Percentiles rank a stretch among this genome's conserved stretches.
Evolutionary conservation across 2,113 vertebrate genomes (phyloP).

Genomic region (Paratilapia polleni): DNA sequence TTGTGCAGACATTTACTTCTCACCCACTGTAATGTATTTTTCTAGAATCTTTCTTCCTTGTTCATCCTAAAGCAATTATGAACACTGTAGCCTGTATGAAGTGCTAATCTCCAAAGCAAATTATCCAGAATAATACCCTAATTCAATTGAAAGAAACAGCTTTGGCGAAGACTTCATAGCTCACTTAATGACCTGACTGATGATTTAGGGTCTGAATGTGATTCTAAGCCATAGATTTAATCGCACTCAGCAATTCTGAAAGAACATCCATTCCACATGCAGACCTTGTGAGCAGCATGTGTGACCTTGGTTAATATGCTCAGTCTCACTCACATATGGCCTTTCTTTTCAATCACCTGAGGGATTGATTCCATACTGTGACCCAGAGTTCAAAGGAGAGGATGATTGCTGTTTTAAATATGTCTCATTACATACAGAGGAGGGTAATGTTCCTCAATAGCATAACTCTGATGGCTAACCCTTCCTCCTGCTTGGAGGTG

Average conservation of each 20-base stretch:
- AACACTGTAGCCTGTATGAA: conserved; percentile 43
- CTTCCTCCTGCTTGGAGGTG: conserved; percentile 42
- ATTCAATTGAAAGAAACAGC: conserved; percentile 74
- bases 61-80: conserved; percentile 60
- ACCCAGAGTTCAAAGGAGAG: conserved; percentile 70
- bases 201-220: conserved; percentile 73
- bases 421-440: conserved; percentile 76
- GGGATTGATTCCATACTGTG: conserved; percentile 71
- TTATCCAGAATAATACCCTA: conserved; percentile 74
- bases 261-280: conserved; percentile 60
- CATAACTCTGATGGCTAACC: conserved; percentile 47
- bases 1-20: conserved; percentile 16
- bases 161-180: conserved; percentile 45
- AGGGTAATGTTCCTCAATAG: conserved; percentile 65
- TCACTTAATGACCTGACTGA: conserved; percentile 68
- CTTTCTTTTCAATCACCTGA: conserved; percentile 75
- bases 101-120: conserved; percentile 72
- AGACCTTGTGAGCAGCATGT: conserved; percentile 18
- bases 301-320: conserved; percentile 75
- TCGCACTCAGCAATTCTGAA: conserved; percentile 67
- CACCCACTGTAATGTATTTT: conserved; percentile 27
- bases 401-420: conserved; percentile 80
- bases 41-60: conserved; percentile 25
- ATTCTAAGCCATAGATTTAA: conserved; percentile 72
- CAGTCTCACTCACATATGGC: conserved; percentile 55